Base-by-base conservation (phyloP, 2,113 vertebrate genomes). In the Pollimyrus isidori region DNA sequence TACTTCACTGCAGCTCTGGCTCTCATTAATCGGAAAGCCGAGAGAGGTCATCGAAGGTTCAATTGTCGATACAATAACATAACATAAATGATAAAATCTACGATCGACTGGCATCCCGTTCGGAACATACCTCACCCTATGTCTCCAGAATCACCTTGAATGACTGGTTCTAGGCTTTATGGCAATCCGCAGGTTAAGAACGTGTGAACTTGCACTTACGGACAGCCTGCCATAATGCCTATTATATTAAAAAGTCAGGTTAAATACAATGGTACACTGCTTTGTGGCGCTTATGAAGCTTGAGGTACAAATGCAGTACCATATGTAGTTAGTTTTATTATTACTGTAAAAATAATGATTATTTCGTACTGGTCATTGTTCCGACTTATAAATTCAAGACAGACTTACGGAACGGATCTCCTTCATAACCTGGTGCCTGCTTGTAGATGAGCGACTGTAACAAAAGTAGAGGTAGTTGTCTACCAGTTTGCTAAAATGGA, bases 11-110 rank as follows among this genome's bases (percentile, higher is more conserved):
- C 94, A 92, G 92, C 93, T 93, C 92, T 92, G 82, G 53, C n/a
- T 91, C 92, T 94, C 93, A 94, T 95, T 95, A 94, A 92, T 93
- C 91, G 91, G 92, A 80, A 89, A 93, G 94, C 93, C 93, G 94
- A 93, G 94, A 92, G 92, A 94, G 93, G 93, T 94, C 92, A 92
- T 89, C 53, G 89, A 92, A 90, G 90, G 92, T 92, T 89, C 90
- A 92, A 92, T 93, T 94, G 92, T 69, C 56, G 42, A 80, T 80
- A 42, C 35, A 80, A 76, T 39, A 76, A 42, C 0, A 4, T 80
- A 42, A 42, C 35, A 80, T 80, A 42, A 42, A 15, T 17, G 73
- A 39, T 80, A 80, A 80, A 80, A 80, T 80, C 73, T 80, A 42
- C 15, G 17, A 80, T 39, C 42, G 73, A 6, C 13, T 80, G 35